phyloP scores from a whole-genome alignment of 2,888 invertebrate species.

The Andricus curvator region DNA sequence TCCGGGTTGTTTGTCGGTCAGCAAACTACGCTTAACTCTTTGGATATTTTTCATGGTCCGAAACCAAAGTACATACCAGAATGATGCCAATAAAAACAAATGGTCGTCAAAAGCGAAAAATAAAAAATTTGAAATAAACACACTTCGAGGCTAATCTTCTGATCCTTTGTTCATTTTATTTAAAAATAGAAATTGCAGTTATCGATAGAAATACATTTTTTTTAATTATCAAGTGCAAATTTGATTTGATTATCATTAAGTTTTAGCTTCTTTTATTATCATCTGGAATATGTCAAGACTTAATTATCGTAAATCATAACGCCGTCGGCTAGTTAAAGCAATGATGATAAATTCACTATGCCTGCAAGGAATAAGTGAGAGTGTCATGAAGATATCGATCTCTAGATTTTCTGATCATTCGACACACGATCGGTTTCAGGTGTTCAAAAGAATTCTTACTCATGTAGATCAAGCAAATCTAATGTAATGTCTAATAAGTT shows the following conservation, averaged over 20 bases:
- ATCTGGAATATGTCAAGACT: not conserved
- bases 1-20: constrained; percentile 1
- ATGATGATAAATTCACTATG: not conserved
- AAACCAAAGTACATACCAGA: not conserved
- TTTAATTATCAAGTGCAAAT: not conserved
- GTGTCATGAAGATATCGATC: constrained; percentile 8
- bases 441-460: constrained; percentile 25
- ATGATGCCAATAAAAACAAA: constrained; percentile 29
- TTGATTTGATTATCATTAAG: not conserved
- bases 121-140: not conserved
- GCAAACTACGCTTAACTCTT: not conserved
- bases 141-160: not conserved
- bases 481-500: constrained; percentile 4
- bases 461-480: not conserved
- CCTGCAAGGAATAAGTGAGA: constrained; percentile 9
- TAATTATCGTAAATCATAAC: not conserved
- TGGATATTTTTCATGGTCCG: not conserved
- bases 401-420: constrained; percentile 3
- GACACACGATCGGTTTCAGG: constrained; percentile 27
- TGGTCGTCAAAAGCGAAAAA: not conserved
- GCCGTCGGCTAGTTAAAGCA: not conserved
- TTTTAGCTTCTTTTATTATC: not conserved
- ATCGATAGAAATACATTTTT: not conserved
- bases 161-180: not conserved
- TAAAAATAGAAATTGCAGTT: not conserved